Conservation (phyloP, 2,888 invertebrate species). For the Drosophila birchii region DNA sequence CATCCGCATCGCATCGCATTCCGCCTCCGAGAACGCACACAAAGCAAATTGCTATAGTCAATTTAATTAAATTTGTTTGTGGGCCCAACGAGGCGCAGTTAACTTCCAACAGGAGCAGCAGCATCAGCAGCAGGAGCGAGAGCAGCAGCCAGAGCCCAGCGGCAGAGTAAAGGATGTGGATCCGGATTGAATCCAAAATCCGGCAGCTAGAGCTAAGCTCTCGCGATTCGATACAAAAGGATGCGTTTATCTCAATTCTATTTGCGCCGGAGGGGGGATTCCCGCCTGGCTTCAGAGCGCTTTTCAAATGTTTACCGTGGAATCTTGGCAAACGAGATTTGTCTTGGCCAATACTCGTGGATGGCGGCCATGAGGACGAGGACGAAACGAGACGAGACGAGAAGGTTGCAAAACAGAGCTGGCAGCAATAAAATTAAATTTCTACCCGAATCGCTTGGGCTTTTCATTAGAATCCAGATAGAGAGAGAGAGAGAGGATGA, state of each 20-base stretch:
- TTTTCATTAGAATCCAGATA: conserved; percentile 36
- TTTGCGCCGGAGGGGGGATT: conserved; percentile 57
- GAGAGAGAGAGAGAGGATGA: neutral
- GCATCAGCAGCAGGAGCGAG: neutral
- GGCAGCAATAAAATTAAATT: conserved; percentile 40
- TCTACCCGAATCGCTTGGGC: conserved; percentile 15
- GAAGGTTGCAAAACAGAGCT: conserved; percentile 6
- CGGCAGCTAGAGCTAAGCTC: conserved; percentile 45
- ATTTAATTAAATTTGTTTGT: conserved; percentile 79
- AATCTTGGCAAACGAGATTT: conserved; percentile 61
- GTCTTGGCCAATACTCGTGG: conserved; percentile 21
- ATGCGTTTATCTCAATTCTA: conserved; percentile 78
- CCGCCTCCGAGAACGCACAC: conserved; percentile 54
- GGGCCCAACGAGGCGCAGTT: conserved; percentile 57
- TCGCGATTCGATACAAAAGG: conserved; percentile 74
- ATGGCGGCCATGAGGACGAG: neutral
- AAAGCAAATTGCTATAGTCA: conserved; percentile 79
- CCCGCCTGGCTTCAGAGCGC: conserved; percentile 56
- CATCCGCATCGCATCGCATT: conserved; percentile 38
- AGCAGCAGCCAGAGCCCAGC: conserved; percentile 4
- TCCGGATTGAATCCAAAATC: conserved; percentile 34
- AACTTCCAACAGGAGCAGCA: conserved; percentile 26
- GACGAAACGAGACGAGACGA: neutral
- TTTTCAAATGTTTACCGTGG: conserved; percentile 73
- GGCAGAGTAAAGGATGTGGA: conserved; percentile 8